Evolutionary conservation across 2,797 vertebrate species (phyloP).

Genomic region (Xiphorhynchus erythropygius): DNA sequence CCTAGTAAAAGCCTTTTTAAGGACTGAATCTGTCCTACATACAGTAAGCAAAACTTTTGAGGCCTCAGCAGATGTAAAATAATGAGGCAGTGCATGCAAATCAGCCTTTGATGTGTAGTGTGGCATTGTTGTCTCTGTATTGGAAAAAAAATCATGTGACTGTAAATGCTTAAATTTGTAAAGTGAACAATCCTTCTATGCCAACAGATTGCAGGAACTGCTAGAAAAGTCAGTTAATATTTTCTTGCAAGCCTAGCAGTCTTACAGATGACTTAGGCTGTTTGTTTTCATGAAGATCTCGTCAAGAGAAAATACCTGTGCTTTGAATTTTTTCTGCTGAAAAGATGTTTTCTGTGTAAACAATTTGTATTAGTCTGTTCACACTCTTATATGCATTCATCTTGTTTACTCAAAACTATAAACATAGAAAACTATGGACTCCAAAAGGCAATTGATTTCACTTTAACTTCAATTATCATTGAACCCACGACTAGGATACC

Average conservation of each 20-base stretch:
- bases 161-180: neutral
- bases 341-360: neutral
- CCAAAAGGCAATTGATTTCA: neutral
- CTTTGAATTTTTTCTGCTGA: slow-evolving; percentile 13
- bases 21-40: neutral
- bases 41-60: neutral
- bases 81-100: slow-evolving; percentile 17
- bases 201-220: neutral
- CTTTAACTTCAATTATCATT: neutral
- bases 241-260: slow-evolving; percentile 33
- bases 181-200: neutral
- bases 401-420: slow-evolving; percentile 23
- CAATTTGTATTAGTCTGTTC: neutral
- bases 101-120: neutral
- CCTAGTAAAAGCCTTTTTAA: neutral
- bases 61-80: slow-evolving; percentile 15
- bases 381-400: neutral
- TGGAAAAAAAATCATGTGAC: neutral
- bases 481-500: neutral
- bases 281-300: neutral
- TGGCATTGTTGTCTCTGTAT: neutral
- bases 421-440: neutral
- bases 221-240: slow-evolving; percentile 4
- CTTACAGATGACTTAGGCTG: slow-evolving; percentile 1
- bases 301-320: neutral